Evolutionary conservation across 2,113 vertebrate species (phyloP), one percentile per base, ranked within the genome.

Genomic region (Lamprologus lemairii): DNA sequence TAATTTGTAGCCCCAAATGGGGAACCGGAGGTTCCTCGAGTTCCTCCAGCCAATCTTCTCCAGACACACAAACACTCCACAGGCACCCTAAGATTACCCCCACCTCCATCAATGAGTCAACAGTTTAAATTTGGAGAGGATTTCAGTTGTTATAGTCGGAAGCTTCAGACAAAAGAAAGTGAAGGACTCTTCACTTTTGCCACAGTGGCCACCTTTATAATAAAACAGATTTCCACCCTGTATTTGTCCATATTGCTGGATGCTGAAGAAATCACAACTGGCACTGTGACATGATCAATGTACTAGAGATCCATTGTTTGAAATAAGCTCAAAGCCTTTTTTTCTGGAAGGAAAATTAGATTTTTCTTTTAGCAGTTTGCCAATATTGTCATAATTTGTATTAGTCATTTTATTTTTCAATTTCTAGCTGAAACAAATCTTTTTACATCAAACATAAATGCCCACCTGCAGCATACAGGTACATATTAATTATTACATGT

Each of bases 281-380:
- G 58, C 55, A 54, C 79, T 9, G 71, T 88, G 87, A 82, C 35
- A 80, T 82, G 65, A 93, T 87, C 58, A 89, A 42, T 90, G 60
- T 73, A 35, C 73, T 31, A 23, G 35, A 80, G 73, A 23, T 82
- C 83, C 17, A 82, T 82, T 80, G 21, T 88, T 68, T 63, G 26
- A 65, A 54, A 73, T n/a, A 28, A 49, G 10, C 71, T 49, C 16
- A 19, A 78, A 23, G 71, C 5, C 17, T 60, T 28, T 45, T 81
- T 47, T 42, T 65, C 47, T 35, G 53, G 9, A 31, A 51, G 51
- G 19, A 21, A 51, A 86, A 83, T 80, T 21, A 1, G 53, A 54
- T 83, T 88, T 84, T 54, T 51, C 26, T 57, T 60, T 14, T 40
- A 57, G 78, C 11, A 63, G 9, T 58, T 81, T 57, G n/a, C 82